phyloP scores from a whole-genome alignment of 2,888 invertebrate genomes.

The Lepidonotus clava region DNA sequence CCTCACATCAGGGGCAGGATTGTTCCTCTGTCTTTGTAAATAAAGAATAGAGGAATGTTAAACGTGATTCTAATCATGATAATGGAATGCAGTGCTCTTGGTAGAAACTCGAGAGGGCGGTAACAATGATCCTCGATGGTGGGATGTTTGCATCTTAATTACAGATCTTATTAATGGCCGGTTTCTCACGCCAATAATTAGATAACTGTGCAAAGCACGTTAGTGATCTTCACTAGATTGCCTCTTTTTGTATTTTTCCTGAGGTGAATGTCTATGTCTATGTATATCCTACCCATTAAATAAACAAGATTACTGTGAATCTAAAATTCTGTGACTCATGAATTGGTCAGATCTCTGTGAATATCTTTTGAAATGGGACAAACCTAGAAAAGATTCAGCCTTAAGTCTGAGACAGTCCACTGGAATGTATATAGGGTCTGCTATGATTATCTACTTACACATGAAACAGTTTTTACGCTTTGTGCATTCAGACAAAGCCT shows the following conservation, averaged over 20 bases:
- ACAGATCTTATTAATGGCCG: conserved; percentile 13
- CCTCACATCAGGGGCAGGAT: too few relatives aligned
- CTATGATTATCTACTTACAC: neutral
- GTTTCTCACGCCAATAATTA: conserved; percentile 28
- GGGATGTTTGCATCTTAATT: conserved; percentile 30
- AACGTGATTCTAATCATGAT: conserved; percentile 19
- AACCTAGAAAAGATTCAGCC: too few relatives aligned
- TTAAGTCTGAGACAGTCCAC: too few relatives aligned
- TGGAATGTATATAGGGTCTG: neutral
- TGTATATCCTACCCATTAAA: too few relatives aligned
- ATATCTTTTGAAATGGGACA: too few relatives aligned
- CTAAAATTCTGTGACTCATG: too few relatives aligned
- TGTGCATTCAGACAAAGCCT: neutral
- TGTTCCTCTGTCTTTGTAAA: neutral
- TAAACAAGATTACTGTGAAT: too few relatives aligned
- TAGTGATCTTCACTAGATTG: neutral
- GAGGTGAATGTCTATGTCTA: too few relatives aligned
- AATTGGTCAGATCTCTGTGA: too few relatives aligned
- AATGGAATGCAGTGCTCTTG: conserved; percentile 27
- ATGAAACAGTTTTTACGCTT: neutral
- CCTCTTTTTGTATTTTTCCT: too few relatives aligned
- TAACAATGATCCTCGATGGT: neutral
- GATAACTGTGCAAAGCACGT: neutral
- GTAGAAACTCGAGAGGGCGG: neutral
- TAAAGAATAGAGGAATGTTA: neutral